Percentiles rank a stretch among this genome's conserved stretches.
Evolutionary conservation across 2,113 vertebrate species (phyloP).

Genomic region (Takifugu flavidus): DNA sequence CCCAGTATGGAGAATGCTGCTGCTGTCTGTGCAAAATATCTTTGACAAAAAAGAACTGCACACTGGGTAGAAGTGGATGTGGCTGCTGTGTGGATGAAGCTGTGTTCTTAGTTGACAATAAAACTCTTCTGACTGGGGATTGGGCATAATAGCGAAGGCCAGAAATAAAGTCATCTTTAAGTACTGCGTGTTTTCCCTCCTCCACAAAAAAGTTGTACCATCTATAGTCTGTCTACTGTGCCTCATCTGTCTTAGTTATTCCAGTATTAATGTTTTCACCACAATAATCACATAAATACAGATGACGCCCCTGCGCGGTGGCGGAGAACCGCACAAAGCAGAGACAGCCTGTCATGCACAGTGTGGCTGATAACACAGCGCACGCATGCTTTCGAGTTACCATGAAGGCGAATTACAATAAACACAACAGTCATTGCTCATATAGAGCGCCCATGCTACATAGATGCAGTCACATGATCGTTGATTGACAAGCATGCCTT

Average conservation of each 20-base stretch:
- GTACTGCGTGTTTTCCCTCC: no score
- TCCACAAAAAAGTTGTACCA: no score
- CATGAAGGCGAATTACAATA: no score
- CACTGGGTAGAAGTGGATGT: conserved; percentile 37
- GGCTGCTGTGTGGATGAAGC: conserved; percentile 54
- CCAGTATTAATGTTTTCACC: conserved; percentile 36
- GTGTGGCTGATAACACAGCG: conserved; percentile 43
- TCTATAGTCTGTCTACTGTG: background rate
- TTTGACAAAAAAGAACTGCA: conserved; percentile 9
- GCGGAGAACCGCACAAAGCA: conserved; percentile 1
- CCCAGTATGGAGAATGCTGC: background rate
- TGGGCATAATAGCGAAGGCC: conserved; percentile 26
- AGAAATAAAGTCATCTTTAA: no score
- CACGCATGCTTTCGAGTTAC: conserved; percentile 15
- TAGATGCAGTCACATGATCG: no score
- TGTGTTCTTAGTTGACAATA: conserved; percentile 47
- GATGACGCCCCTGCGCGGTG: conserved; percentile 5
- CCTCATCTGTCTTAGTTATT: conserved; percentile 32
- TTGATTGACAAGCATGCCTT: no score
- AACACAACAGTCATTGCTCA: no score
- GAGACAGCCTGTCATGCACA: conserved; percentile 20
- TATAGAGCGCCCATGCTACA: no score
- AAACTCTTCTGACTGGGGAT: conserved; percentile 36
- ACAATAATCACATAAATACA: conserved; percentile 11
- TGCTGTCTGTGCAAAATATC: conserved; percentile 53